Base-by-base conservation (phyloP, 2,113 vertebrate genomes). In the Struthio camelus region DNA sequence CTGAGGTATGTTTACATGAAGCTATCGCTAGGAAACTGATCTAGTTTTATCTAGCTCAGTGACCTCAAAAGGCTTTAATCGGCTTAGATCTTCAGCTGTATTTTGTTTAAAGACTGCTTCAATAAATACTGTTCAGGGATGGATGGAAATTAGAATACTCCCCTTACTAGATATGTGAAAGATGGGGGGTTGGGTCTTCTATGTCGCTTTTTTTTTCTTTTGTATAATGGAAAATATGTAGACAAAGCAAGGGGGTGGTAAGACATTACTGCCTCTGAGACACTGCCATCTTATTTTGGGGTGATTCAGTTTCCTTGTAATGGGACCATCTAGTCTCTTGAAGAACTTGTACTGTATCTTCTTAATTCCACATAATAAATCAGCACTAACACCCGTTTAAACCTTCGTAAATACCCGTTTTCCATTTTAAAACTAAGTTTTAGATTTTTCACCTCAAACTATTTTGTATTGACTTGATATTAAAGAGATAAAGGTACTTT, bases 51-150 rank as follows among this genome's bases (percentile, higher is more conserved):
- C 86, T 36, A 89, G 92, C 89, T 97, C 28, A 6, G 84, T 97
- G 96, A 97, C 95, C 96, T 97, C 82, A 87, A 97, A 96, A 94
- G 88, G 54, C 86, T 67, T n/a, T 97, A 97, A 97, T 97, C 97
- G 6, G 95, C 93, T 97, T 97, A 97, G 67, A 91, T 71, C 87
- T 94, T 96, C 78, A 94, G 93, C 94, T 95, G 93, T 69, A 9
- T 92, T 96, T 93, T 53, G 56, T 88, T 92, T 94, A 92, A 95
- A 94, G 92, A 79, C 88, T 87, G 77, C 71, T 82, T 94, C 87
- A 87, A 71, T 58, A 90, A 94, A 53, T 85, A 46, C 15, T 56
- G 20, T 53, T 73, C 53, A 59, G 48, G 25, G 14, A 4, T 48
- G 40, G 67, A 83, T 71, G 36, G 62, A 89, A 96, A 65, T 58